Evolutionary conservation across 2,113 vertebrate genomes (phyloP), one percentile per base, ranked within the genome.

Genomic region (Petroica traversi): DNA sequence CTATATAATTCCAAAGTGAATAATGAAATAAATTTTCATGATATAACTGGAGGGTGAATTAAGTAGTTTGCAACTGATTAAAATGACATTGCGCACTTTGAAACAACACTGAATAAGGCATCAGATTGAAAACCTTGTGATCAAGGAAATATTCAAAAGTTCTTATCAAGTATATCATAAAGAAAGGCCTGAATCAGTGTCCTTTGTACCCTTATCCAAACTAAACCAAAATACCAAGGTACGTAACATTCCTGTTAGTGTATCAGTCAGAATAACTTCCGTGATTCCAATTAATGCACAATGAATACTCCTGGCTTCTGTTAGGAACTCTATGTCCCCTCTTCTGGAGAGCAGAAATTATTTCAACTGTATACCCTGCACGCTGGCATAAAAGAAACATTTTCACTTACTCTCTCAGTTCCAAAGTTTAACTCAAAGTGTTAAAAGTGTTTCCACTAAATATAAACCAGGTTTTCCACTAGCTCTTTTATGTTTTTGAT

Each of bases 391-490:
- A 57, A 95, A 89, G 8, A 66, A 79, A 61, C 23, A 38, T 49
- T 91, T 93, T 85, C 16, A 58, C 80, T 95, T 89, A 31, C 25
- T 81, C 61, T 59, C 57, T 73, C 9, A 36, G 58, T 85, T 95
- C 81, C 58, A 76, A 87, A 91, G 52, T 64, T 87, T 49, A 92
- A 83, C 55, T 95, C 31, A 34, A 89, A 82, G 41, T 88, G 87
- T 77, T 93, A 85, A 92, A 91, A 93, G 13, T 62, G 22, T 85
- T 95, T 93, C 87, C 68, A 61, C 84, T 87, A 86, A 94, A 91
- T 89, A 89, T 81, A 92, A 94, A 74, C 43, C 49, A 75, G 38
- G 52, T 77, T 96, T 92, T 96, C 87, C 72, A 81, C 84, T 69
- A 80, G 49, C 58, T 91, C 40, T 89, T 95, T 91, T 66, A 68